Evolutionary conservation across 1,140 invertebrate genomes (phyloP).

Genomic region (Drosophila kohkoa): DNA sequence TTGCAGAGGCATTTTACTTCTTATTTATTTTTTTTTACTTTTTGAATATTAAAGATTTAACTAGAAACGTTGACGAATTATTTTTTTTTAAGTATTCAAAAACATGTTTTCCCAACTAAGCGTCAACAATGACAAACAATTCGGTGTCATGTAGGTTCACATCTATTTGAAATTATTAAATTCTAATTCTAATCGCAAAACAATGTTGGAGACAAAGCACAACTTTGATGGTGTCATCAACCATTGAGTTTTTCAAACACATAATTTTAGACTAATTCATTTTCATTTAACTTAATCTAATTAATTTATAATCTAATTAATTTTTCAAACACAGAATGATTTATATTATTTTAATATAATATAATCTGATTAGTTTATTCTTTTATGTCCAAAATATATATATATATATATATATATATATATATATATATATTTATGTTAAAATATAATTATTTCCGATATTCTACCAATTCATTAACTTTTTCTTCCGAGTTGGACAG

Average conservation of each 20-base stretch:
- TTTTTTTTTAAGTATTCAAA: background rate
- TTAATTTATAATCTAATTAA: background rate
- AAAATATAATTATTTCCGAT: background rate
- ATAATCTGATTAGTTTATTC: background rate
- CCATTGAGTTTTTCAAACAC: background rate
- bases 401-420: too few relatives aligned
- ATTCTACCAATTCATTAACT: slow-evolving; percentile 91
- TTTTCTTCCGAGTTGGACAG: slow-evolving; percentile 97
- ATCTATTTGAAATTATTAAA: background rate
- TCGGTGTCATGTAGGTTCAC: background rate
- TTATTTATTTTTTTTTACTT: slow-evolving; percentile 6
- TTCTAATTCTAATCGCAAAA: too few relatives aligned
- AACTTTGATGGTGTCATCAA: background rate
- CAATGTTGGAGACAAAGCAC: too few relatives aligned
- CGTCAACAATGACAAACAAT: slow-evolving; percentile 7
- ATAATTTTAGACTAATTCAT: too few relatives aligned
- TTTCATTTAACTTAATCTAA: too few relatives aligned
- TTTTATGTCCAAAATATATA: background rate
- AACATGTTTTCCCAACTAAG: background rate
- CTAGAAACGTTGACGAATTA: slow-evolving; percentile 6
- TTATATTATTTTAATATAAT: too few relatives aligned
- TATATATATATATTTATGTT: too few relatives aligned
- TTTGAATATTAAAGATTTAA: slow-evolving; percentile 1
- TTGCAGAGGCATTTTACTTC: slow-evolving; percentile 32
- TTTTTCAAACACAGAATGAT: background rate